Conservation (phyloP, 2,888 invertebrate genomes). For the Callyntrura guangdongensis region DNA sequence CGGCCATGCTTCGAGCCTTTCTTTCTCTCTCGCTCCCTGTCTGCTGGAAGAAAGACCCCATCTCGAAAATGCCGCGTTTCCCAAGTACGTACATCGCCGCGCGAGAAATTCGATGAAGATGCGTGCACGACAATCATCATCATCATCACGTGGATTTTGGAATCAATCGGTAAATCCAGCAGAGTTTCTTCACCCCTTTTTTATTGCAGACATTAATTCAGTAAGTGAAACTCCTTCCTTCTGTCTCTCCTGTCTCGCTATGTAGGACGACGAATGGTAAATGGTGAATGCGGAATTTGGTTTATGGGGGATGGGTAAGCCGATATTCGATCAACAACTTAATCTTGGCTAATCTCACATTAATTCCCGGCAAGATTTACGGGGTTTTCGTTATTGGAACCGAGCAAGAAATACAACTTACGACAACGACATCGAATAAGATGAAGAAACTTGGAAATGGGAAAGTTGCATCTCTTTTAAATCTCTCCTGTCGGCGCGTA, state of each 20-base stretch:
- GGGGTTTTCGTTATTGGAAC: slow-evolving; percentile 17
- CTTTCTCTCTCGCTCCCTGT: neutral
- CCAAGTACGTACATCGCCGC: neutral
- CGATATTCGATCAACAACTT: slow-evolving; percentile 65
- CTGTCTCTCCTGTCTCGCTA: neutral
- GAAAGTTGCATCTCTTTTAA: slow-evolving; percentile 34
- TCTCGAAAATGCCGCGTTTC: neutral
- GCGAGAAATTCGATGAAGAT: neutral
- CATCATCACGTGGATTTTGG: slow-evolving; percentile 17
- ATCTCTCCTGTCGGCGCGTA: neutral
- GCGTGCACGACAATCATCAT: neutral
- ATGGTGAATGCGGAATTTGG: slow-evolving; percentile 14
- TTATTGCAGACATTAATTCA: slow-evolving; percentile 68
- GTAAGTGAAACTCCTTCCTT: slow-evolving; percentile 38
- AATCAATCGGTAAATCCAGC: slow-evolving; percentile 68
- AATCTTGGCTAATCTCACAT: slow-evolving; percentile 73
- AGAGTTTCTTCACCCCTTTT: slow-evolving; percentile 72
- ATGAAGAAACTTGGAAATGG: neutral
- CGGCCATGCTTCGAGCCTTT: slow-evolving; percentile 1
- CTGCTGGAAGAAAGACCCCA: neutral
- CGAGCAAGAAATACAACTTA: neutral
- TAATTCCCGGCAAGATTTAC: slow-evolving; percentile 73
- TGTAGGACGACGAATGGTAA: neutral
- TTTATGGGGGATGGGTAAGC: slow-evolving; percentile 34
- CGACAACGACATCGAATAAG: neutral